Percentiles rank a stretch among this genome's conserved stretches.
Conservation (phyloP, 2,113 vertebrate species). For the Myanophis thanlyinensis region DNA sequence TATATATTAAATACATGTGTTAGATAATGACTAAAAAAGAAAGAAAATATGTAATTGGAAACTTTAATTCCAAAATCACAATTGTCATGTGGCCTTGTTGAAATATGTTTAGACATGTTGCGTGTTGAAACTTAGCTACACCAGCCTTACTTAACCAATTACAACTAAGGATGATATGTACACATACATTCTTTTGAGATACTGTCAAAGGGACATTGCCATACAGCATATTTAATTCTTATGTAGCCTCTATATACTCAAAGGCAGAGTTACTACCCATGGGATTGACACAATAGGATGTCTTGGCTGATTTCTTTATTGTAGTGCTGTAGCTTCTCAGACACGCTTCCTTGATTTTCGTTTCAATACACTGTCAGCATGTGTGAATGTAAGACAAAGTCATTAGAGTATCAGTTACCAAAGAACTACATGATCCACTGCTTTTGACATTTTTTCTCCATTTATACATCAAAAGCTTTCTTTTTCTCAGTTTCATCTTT, state of each 20-base stretch:
- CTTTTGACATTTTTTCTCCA: not conserved
- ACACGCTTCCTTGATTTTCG: not conserved
- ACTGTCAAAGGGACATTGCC: not conserved
- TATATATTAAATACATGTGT: not conserved
- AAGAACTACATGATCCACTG: not conserved
- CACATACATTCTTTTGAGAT: not conserved
- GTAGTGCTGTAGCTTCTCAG: conserved; percentile 18
- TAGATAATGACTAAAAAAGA: not conserved
- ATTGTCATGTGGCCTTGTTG: not conserved
- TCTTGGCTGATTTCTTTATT: conserved; percentile 26
- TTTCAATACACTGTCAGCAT: not conserved
- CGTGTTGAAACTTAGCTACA: not conserved
- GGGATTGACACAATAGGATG: conserved; percentile 17
- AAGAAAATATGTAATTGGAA: not conserved
- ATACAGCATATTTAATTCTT: not conserved
- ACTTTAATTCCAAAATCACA: not conserved
- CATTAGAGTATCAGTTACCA: not conserved
- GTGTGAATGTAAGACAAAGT: not conserved
- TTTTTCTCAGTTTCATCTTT: not conserved
- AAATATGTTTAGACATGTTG: too few relatives aligned
- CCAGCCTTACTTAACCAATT: not conserved
- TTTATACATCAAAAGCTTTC: not conserved
- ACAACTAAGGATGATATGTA: not conserved
- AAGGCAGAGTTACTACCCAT: conserved; percentile 33
- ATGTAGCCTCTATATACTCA: not conserved